phyloP scores from a whole-genome alignment of 1,140 invertebrate genomes.

The Rhagoletis pomonella region DNA sequence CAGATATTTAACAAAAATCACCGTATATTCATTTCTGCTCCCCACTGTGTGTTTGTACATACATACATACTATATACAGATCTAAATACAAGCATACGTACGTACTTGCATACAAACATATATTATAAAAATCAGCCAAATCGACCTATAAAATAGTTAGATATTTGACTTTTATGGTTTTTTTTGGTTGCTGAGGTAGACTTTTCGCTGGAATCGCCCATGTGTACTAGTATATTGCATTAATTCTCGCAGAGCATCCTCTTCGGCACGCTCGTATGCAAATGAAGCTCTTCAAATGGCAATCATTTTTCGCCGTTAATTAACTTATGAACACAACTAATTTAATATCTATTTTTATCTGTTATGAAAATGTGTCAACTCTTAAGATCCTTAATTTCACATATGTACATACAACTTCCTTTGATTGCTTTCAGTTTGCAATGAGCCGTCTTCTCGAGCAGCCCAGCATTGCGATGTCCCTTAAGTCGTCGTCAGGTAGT shows the following conservation, averaged over 20 bases:
- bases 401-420: neutral
- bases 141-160: too few species aligned
- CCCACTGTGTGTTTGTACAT: too few species aligned
- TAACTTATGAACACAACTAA: neutral
- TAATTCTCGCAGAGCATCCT: neutral
- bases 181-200: too few species aligned
- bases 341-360: neutral
- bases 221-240: too few species aligned
- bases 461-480: constrained; percentile 72
- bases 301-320: neutral
- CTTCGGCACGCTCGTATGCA: neutral
- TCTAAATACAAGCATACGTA: too few species aligned
- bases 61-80: too few species aligned
- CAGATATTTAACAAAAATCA: too few species aligned
- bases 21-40: too few species aligned
- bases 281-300: constrained; percentile 30
- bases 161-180: too few species aligned
- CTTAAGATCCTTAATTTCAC: neutral
- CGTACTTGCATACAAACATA: too few species aligned
- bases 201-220: too few species aligned
- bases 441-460: constrained; percentile 73
- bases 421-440: constrained; percentile 64
- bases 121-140: too few species aligned
- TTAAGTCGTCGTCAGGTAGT: constrained; percentile 65
- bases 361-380: neutral